Evolutionary conservation across 1,140 invertebrate genomes (phyloP).

Genomic region (Aleiodes sp.): DNA sequence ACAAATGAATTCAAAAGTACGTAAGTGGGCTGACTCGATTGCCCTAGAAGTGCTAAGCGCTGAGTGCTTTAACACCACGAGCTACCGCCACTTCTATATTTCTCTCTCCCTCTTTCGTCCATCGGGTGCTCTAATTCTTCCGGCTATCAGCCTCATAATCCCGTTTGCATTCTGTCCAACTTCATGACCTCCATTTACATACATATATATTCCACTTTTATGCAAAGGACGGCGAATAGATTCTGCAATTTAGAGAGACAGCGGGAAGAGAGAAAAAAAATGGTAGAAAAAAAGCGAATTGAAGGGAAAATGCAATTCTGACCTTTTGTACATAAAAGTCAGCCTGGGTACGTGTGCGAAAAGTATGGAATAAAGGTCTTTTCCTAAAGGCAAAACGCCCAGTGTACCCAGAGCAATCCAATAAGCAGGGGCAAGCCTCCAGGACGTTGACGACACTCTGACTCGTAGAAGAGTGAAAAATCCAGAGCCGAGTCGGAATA

Average conservation of each 20-base stretch:
- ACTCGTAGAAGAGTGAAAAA: slow-evolving; percentile 40
- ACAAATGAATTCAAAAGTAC: background rate
- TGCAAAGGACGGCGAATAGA: background rate
- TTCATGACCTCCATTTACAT: background rate
- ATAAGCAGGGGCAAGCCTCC: slow-evolving; percentile 43
- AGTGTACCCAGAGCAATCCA: slow-evolving; percentile 46
- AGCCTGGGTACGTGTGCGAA: slow-evolving; percentile 24
- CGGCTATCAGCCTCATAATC: background rate
- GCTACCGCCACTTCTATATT: background rate
- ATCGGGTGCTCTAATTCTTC: background rate
- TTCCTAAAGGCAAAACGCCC: slow-evolving; percentile 46
- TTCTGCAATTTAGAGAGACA: background rate
- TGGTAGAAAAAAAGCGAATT: background rate
- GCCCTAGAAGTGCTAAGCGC: background rate
- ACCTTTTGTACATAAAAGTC: slow-evolving; percentile 21
- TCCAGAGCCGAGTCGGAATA: slow-evolving; percentile 37
- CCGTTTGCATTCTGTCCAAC: background rate
- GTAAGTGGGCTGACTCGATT: background rate
- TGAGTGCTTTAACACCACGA: background rate
- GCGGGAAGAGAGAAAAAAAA: background rate
- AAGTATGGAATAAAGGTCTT: slow-evolving; percentile 31
- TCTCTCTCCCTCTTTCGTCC: too few relatives aligned
- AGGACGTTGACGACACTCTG: slow-evolving; percentile 17
- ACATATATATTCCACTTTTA: background rate
- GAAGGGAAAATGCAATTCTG: slow-evolving; percentile 40